Evolutionary conservation across 1,140 invertebrate genomes (phyloP).

Genomic region (Wasmannia auropunctata): DNA sequence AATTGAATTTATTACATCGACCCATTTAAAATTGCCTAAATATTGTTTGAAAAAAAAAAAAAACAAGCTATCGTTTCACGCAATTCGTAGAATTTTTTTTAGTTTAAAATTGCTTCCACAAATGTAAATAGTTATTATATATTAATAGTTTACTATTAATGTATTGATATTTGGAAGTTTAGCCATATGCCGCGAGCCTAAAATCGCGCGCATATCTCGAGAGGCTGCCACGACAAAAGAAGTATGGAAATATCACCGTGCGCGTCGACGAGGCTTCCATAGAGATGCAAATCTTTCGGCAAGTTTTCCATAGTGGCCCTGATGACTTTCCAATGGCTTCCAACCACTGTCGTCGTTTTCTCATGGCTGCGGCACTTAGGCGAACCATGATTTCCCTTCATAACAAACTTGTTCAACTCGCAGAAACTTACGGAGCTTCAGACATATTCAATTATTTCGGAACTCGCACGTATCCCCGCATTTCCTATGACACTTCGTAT

Average conservation of each 20-base stretch:
- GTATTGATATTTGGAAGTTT: background rate
- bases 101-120: background rate
- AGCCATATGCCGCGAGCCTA: background rate
- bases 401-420: conserved; percentile 47
- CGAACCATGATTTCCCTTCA: conserved; percentile 40
- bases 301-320: conserved; percentile 36
- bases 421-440: conserved; percentile 30
- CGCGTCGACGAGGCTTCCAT: conserved; percentile 8
- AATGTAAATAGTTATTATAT: background rate
- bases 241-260: background rate
- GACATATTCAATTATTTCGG: conserved; percentile 49
- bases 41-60: conserved; percentile 13
- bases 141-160: background rate
- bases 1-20: conserved; percentile 7
- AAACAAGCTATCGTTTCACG: background rate
- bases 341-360: conserved; percentile 38
- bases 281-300: conserved; percentile 50
- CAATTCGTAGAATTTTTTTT: background rate
- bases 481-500: conserved; percentile 11
- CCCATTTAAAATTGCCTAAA: background rate
- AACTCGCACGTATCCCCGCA: conserved; percentile 27
- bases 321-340: conserved; percentile 47
- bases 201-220: background rate
- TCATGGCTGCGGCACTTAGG: conserved; percentile 11
- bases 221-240: background rate